phyloP scores from a whole-genome alignment of 2,113 vertebrate genomes.

The Callorhinus ursinus region DNA sequence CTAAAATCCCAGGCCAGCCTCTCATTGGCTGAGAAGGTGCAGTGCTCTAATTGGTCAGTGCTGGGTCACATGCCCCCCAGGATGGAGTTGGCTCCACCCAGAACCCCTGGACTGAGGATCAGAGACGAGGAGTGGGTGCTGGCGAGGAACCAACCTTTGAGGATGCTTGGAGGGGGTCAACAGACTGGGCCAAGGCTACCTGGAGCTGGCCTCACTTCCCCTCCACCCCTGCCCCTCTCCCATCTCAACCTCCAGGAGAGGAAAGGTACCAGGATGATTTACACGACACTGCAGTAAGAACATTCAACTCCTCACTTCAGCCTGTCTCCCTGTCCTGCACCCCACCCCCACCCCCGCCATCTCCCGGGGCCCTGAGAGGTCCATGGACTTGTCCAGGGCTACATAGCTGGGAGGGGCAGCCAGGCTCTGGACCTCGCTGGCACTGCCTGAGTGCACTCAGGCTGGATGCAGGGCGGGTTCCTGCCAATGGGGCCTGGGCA shows the following conservation, averaged over 20 bases:
- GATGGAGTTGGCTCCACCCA: not conserved
- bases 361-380: not conserved
- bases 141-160: not conserved
- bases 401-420: not conserved
- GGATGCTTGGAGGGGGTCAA: not conserved
- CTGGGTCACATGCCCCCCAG: not conserved
- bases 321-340: not conserved
- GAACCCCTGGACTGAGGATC: not conserved
- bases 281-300: not conserved
- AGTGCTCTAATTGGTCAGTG: conserved; percentile 1
- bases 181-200: not conserved
- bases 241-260: not conserved
- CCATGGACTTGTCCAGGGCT: not conserved
- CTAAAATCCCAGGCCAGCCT: conserved; percentile 12
- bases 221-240: too few species aligned
- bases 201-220: not conserved
- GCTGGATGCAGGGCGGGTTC: not conserved
- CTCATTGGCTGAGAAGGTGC: not conserved
- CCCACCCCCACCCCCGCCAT: not conserved
- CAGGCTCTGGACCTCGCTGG: not conserved
- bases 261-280: not conserved
- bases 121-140: not conserved
- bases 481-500: not conserved
- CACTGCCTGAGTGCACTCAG: not conserved
- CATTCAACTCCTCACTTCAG: not conserved